Evolutionary conservation across 2,888 invertebrate species (phyloP), one percentile per base, ranked within the genome.

Genomic region (Hofmannophila pseudospretella): DNA sequence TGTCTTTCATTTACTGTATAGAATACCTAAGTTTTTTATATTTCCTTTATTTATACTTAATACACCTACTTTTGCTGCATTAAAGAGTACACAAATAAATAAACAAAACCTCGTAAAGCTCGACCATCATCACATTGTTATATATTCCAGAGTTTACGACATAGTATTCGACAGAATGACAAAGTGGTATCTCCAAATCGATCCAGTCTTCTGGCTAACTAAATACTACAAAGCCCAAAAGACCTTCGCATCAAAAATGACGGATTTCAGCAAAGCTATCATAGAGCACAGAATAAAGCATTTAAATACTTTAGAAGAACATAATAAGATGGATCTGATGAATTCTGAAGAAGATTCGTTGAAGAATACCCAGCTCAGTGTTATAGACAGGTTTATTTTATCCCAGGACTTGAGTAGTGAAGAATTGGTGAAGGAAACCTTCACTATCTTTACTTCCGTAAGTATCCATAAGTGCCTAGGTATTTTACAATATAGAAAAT

Each of bases 371-470:
- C 52, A 67, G 30, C 44, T 82, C 4, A 79, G 80, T 47, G 71
- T 78, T 0, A 66, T 82, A n/a, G 82, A 82, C 31, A 64, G 77
- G 34, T 76, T 82, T 35, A 53, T 81, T 31, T 41, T 82, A 19
- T 76, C 78, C 0, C 48, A 68, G 7, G 70, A 74, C 27, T 42
- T 82, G 8, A 45, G 58, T 37, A 23, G 37, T 1, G 49, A 58
- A 0, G 74, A 78, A 20, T 13, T 81, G 28, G 1, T 61, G 1
- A 42, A 55, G 0, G 81, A 79, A 46, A 79, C 74, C 0, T 76
- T 77, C 39, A 81, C 84, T 2, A 54, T 82, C 39, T 84, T 82
- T 45, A 82, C 81, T 22, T 68, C 81, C 27, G 82, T 82, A 50
- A 71, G 74, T 52, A 30, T n/a, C n/a, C n/a, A n/a, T n/a, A n/a